Base-by-base conservation (phyloP, 2,888 invertebrate genomes). In the Acleris sparsana region DNA sequence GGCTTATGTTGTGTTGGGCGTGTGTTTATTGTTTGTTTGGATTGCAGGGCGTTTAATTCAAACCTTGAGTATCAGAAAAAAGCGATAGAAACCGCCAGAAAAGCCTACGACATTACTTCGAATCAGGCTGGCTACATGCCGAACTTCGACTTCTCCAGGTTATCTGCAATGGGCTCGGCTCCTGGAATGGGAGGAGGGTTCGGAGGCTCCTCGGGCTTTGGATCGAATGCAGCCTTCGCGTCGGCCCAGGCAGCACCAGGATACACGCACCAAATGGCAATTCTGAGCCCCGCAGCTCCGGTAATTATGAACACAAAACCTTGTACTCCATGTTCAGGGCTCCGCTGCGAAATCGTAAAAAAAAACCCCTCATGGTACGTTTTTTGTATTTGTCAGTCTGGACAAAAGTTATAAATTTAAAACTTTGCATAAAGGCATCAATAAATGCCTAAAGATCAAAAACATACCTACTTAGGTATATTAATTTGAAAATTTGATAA, bases 221-320 rank as follows among this genome's bases (percentile, higher is more conserved):
- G 69, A 46, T 39, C 81, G 69, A 82, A 86, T 69, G 78, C 79
- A 33, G 94, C 95, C 0, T 88, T 82, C 52, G 94, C 95, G 1
- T 83, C 92, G 48, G 94, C 93, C 0, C 85, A 89, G 1, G 84
- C 93, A 55, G 94, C 94, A 25, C 93, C 94, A 0, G 90, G 86
- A 20, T 94, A 88, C 67, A 82, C 84, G 17, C 92, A 92, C 59
- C 95, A 95, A 75, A 83, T 93, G 1, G 95, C 95, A 25, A 84
- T 84, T 7, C 93, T 95, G 39, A 93, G 80, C 72, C 95, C 95
- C 1, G 84, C 85, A 70, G 95, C 95, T 83, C 92, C 94, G 56
- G 95, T 95, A 87, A 55, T 39, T 7, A 43, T 9, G 17, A 33
- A 53, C 9, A 53, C 9, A 11, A 33, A 33, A 33, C 33, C 33